Base-by-base conservation (phyloP, 1,140 invertebrate genomes). In the Oreohelix idahoensis region DNA sequence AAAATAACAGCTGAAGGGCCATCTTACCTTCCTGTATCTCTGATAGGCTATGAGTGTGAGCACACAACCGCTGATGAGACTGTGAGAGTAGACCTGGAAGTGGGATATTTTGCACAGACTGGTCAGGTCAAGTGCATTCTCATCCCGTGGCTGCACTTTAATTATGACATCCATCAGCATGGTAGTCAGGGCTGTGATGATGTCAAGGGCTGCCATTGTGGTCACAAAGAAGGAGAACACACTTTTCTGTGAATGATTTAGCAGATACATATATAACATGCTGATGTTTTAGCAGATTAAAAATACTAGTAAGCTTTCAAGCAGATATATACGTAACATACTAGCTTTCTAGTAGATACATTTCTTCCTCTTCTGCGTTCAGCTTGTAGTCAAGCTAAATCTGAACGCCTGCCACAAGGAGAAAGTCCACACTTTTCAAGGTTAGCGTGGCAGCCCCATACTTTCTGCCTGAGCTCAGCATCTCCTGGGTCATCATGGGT, bases 171-270 rank as follows among this genome's bases (percentile, higher is more conserved):
- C 84, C 20, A 85, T 69, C 35, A 73, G 75, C 83, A 84, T 84
- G 66, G 77, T 81, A n/a, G 51, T 79, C n/a, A 86, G 23, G 1
- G 83, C 76, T 2, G 83, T 84, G 51, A 70, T 45, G 42, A 86
- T 80, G 76, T 86, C 85, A 32, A 86, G 74, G 8, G 23, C 66
- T 17, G 85, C 85, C 75, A 86, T 58, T 0, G 69, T 70, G 42
- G 45, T 79, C 66, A 86, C 83, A 51, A 86, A 86, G 53, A 81
- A 73, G 58, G 83, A 66, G 79, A 86, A 86, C 15, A 84, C 76
- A 32, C 66, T 84, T n/a, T 0, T 29, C 83, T 81, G 36, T 1
- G n/a, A 32, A 29, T 53, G 35, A 53, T 45, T 45, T 5, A 45
- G 15, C 5, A 45, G 42, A n/a, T n/a, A n/a, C n/a, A n/a, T n/a